Base-by-base conservation (phyloP, 2,113 vertebrate species). In the Hemiprocne comata region DNA sequence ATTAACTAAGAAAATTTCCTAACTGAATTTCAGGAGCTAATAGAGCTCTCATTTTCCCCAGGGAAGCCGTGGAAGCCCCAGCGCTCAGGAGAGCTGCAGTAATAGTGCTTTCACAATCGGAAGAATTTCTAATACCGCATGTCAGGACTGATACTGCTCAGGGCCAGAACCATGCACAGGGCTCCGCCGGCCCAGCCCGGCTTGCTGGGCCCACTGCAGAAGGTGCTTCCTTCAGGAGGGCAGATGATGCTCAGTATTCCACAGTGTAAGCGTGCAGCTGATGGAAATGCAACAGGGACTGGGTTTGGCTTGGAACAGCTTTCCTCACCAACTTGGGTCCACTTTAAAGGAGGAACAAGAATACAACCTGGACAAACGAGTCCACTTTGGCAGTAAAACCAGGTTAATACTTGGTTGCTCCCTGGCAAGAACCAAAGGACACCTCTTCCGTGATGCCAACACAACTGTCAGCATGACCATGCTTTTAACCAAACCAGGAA, bases 1-100 rank as follows among this genome's bases (percentile, higher is more conserved):
- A 97, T 96, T 96, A 96, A 96, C 82, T 94, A 91, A 93, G 90
- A 97, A 97, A 97, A 96, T 96, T 94, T 95, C 96, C 95, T 97
- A 96, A 97, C 93, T 96, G 95, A 72, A 97, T 96, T 97, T 95
- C 95, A 96, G 85, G 65, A 93, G 93, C 95, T 96, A 96, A 96
- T 96, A 86, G 95, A 96, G 94, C 94, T 96, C 92, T 92, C 38
- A 8, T 44, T 65, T 11, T 96, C 96, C 95, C 95, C 76, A n/a
- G 96, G 95, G 93, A 95, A 88, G 95, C 53, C 7, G 90, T 75
- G 94, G 95, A 90, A 96, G 90, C 90, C 96, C 95, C 94, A 12
- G 92, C 2, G 72, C 92, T 91, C 48, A 11, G 96, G 94, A 95
- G 95, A 94, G 94, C 85, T 91, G 93, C 95, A 75, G 75, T 71